phyloP scores from a whole-genome alignment of 2,113 vertebrate genomes.

The Sylvicapra grimmia region DNA sequence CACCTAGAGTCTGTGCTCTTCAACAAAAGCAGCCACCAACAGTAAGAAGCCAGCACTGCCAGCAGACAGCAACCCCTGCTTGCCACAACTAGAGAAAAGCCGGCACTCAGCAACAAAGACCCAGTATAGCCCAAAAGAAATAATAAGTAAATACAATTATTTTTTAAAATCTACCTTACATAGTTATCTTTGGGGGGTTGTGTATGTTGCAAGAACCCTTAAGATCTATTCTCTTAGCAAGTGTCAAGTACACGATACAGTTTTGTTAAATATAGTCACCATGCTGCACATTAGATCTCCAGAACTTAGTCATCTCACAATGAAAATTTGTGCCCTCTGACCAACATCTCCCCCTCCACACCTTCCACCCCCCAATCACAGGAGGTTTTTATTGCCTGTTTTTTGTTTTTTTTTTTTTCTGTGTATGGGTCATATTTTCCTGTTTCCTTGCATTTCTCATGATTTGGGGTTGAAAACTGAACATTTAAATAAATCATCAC shows the following conservation, averaged over 20 bases:
- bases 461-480: neutral
- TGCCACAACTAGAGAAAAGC: neutral
- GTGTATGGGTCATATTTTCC: neutral
- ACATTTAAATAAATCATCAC: neutral
- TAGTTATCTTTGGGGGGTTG: neutral
- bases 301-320: neutral
- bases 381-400: neutral
- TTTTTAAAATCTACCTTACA: neutral
- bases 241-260: neutral
- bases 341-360: no score
- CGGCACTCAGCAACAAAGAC: neutral
- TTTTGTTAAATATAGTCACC: neutral
- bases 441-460: neutral
- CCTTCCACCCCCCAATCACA: no score
- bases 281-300: neutral
- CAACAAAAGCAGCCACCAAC: neutral
- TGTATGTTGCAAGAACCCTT: neutral
- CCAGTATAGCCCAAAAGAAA: neutral
- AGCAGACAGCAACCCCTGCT: neutral
- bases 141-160: neutral
- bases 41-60: neutral
- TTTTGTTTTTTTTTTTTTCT: neutral
- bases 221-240: neutral
- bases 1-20: neutral
- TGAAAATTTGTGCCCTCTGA: neutral